These are phyloP conservation scores for Rapana venosa DNA, from an alignment of 2,888 invertebrate species.

Conservation along the genomic window DNA sequence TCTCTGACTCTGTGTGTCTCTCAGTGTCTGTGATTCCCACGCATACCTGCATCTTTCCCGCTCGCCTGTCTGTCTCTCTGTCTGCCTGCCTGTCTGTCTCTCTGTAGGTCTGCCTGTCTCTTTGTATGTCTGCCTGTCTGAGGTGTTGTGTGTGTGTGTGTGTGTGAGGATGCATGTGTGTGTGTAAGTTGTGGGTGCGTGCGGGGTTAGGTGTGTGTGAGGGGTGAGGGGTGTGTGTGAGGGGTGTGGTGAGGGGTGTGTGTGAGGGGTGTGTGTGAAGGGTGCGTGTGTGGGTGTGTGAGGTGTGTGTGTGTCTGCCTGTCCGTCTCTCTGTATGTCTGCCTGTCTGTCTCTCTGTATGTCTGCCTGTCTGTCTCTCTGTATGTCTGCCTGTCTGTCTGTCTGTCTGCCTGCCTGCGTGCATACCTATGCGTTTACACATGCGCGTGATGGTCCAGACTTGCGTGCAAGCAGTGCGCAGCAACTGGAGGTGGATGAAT, in stretches of 20 bases:
- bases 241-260: too few relatives aligned
- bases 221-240: background rate
- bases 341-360: background rate
- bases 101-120: too few relatives aligned
- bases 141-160: background rate
- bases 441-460: conserved; percentile 55
- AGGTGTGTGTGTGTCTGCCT: background rate
- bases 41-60: too few relatives aligned
- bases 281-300: background rate
- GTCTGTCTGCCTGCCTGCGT: background rate
- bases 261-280: background rate
- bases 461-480: conserved; percentile 71
- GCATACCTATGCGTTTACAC: background rate
- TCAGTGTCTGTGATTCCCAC: too few relatives aligned
- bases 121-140: too few relatives aligned
- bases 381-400: background rate
- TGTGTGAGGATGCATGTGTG: background rate
- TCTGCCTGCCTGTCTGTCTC: too few relatives aligned
- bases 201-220: background rate
- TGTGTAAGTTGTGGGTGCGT: background rate
- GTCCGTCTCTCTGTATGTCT: background rate
- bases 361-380: background rate
- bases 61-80: too few relatives aligned
- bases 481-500: conserved; percentile 74
- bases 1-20: too few relatives aligned